These are phyloP conservation scores for Columba guinea DNA, from an alignment of 2,797 vertebrate genomes.

Conservation along the genomic window DNA sequence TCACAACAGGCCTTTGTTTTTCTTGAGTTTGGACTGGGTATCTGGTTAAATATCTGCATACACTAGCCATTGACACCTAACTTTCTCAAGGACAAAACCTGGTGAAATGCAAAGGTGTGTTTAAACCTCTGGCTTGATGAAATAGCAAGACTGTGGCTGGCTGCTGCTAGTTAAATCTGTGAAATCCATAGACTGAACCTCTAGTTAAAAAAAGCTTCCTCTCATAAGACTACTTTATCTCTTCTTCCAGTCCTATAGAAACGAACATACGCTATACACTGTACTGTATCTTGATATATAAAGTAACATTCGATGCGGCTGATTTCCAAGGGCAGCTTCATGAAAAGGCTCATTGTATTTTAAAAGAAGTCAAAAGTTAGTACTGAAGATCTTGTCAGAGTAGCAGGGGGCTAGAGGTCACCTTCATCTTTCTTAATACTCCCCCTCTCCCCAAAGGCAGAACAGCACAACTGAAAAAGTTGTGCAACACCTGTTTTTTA, in stretches of 20 bases:
- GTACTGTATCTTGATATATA: background rate
- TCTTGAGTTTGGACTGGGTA: conserved; percentile 32
- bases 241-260: background rate
- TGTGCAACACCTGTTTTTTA: conserved; percentile 21
- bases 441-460: background rate
- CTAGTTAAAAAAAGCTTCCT: background rate
- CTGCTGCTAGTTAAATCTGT: conserved; percentile 8
- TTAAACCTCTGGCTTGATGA: background rate
- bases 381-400: background rate
- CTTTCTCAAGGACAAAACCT: conserved; percentile 58
- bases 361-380: background rate
- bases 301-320: background rate
- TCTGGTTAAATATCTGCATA: conserved; percentile 63
- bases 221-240: background rate
- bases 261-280: background rate
- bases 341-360: conserved; percentile 37
- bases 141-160: background rate
- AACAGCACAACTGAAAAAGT: conserved; percentile 9
- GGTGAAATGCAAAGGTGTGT: conserved; percentile 29
- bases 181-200: background rate
- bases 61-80: conserved; percentile 39
- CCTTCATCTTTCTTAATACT: background rate
- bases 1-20: conserved; percentile 69
- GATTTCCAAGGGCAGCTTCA: background rate
- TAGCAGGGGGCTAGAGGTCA: background rate